A percentile compares a stretch with the other conserved stretches of the same genome.
Evolutionary conservation across 2,888 invertebrate genomes (phyloP).

Genomic region (Tubiluchus corallicola): DNA sequence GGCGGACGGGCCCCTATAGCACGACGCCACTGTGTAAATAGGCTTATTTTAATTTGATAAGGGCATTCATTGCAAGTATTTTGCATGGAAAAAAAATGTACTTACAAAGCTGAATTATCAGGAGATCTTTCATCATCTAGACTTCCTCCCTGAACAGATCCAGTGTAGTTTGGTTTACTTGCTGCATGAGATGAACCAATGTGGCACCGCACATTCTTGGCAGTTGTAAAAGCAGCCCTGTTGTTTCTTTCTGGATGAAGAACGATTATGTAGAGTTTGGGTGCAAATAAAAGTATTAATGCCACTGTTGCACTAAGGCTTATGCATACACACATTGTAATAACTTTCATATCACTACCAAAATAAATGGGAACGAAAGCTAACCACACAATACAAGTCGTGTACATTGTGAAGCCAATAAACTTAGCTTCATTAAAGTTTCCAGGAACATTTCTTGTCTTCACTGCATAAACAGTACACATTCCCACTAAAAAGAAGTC

Average conservation of each 20-base stretch:
- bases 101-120: too few relatives aligned
- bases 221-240: conserved; percentile 50
- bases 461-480: too few relatives aligned
- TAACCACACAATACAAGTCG: conserved; percentile 91
- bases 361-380: conserved; percentile 95
- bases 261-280: conserved; percentile 54
- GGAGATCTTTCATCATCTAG: too few relatives aligned
- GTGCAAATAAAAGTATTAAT: conserved; percentile 50
- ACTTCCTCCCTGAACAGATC: too few relatives aligned
- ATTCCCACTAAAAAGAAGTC: too few relatives aligned
- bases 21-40: too few relatives aligned
- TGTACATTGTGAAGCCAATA: conserved; percentile 91
- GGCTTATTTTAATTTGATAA: too few relatives aligned
- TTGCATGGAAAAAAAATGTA: too few relatives aligned
- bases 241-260: conserved; percentile 55
- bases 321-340: conserved; percentile 45
- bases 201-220: conserved; percentile 49
- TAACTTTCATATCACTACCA: conserved; percentile 42
- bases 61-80: too few relatives aligned
- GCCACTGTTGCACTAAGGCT: conserved; percentile 52
- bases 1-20: too few relatives aligned
- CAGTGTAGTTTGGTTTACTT: too few relatives aligned
- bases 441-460: conserved; percentile 88
- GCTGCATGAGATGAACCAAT: too few relatives aligned
- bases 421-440: conserved; percentile 69